phyloP scores from a whole-genome alignment of 1,140 invertebrate species.

The Aphelinus certus region DNA sequence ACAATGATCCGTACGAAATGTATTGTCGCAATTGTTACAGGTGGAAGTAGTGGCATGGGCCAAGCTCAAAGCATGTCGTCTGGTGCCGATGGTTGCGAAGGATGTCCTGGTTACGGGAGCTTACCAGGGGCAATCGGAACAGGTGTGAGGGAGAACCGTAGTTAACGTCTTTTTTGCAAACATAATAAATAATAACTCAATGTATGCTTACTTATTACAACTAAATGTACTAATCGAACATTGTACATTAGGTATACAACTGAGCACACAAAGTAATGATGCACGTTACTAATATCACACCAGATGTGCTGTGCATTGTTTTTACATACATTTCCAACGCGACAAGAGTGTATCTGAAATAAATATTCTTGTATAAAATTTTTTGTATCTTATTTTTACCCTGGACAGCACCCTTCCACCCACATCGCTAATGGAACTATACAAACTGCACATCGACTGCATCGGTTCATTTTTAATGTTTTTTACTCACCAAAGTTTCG shows the following conservation, averaged over 20 bases:
- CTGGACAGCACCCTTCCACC: not conserved
- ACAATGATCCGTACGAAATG: too few relatives aligned
- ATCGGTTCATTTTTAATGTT: not conserved
- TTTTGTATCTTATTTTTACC: conserved; percentile 21
- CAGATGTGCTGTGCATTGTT: too few relatives aligned
- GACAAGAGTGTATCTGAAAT: conserved; percentile 17
- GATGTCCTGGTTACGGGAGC: conserved; percentile 52
- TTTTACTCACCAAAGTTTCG: not conserved
- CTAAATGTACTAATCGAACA: conserved; percentile 16
- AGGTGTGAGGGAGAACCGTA: conserved; percentile 27
- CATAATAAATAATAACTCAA: conserved; percentile 10
- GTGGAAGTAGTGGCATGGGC: conserved; percentile 79
- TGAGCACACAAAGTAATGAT: not conserved
- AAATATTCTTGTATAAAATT: conserved; percentile 12
- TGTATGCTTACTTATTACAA: conserved; percentile 23
- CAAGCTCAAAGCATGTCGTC: conserved; percentile 79
- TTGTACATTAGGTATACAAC: not conserved
- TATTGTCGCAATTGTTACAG: conserved; percentile 56
- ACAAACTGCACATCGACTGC: not conserved
- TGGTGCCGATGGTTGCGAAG: conserved; percentile 59
- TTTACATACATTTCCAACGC: too few relatives aligned
- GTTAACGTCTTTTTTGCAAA: conserved; percentile 12
- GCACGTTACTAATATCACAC: conserved; percentile 31
- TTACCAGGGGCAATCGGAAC: not conserved
- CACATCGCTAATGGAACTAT: conserved; percentile 10